These are phyloP conservation scores for Orchestia grillus DNA, from an alignment of 1,140 invertebrate species.

Conservation along the genomic window DNA sequence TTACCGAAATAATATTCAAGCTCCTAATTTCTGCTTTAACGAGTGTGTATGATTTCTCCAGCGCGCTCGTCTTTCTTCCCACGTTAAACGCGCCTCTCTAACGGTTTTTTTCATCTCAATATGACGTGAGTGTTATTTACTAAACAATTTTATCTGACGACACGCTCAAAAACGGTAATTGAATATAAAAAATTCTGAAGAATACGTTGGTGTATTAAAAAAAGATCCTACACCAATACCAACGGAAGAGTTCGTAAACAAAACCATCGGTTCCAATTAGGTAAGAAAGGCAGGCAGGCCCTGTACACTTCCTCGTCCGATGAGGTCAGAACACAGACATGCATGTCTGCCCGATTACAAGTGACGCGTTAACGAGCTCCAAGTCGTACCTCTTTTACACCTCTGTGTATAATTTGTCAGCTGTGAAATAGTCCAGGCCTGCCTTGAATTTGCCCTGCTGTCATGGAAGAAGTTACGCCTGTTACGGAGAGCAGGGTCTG, in stretches of 20 bases:
- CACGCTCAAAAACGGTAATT: not conserved
- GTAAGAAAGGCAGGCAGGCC: not conserved
- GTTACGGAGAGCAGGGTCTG: not conserved
- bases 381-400: conserved; percentile 6
- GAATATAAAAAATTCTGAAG: not conserved
- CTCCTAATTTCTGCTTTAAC: not conserved
- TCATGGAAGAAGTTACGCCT: not conserved
- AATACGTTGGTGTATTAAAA: not conserved
- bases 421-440: conserved; percentile 23
- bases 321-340: not conserved
- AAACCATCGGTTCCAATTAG: not conserved
- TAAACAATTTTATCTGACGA: not conserved
- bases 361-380: not conserved
- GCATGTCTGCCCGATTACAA: not conserved
- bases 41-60: not conserved
- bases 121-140: not conserved
- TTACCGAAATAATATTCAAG: not conserved
- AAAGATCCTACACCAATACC: not conserved
- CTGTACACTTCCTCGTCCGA: not conserved
- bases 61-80: not conserved
- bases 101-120: not conserved
- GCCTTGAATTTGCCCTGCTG: not conserved
- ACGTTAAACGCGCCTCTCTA: not conserved
- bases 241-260: not conserved
- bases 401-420: conserved; percentile 27